Evolutionary conservation across 1,140 invertebrate species (phyloP), one percentile per base, ranked within the genome.

Genomic region (Drosophila pseudoananassae): DNA sequence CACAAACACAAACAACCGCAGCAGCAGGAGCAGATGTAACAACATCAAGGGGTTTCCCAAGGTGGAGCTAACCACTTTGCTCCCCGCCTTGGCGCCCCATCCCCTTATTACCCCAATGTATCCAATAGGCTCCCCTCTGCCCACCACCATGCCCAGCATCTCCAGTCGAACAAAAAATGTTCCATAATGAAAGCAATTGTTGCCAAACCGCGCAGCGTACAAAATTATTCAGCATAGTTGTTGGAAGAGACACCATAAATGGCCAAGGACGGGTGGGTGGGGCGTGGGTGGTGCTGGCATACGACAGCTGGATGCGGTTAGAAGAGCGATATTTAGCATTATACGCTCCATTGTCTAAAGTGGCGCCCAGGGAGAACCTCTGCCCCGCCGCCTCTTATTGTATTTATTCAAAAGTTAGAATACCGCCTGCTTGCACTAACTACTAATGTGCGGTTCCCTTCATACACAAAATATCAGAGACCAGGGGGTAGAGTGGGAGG

Each of bases 291-390:
- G 29, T 36, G 9, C 33, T 36, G 33, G 33, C 33, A 36, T 36
- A 72, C 70, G 50, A 55, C 70, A 73, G 76, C 76, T 85, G 77
- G 56, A 59, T 85, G 78, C 65, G 78, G 78, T 65, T 88, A 78
- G 65, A 75, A 75, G 83, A 75, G 55, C 79, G 74, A 87, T 88
- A 87, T 87, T 87, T 82, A 76, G 83, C 78, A 88, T 87, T 87
- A 87, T 85, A 87, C 83, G 83, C 78, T 87, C 88, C 83, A 87
- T 87, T 87, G 83, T 87, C 83, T 87, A 87, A 87, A 87, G 83
- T 87, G 83, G 83, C 66, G 83, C 72, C 65, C 66, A 53, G 83
- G 83, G 83, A 83, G 68, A 56, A 47, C 53, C 47, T 9, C 52
- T 47, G 46, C 36, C 47, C 23, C 23, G 6, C 25, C 36, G 7